Percentiles rank a stretch among this genome's conserved stretches.
Conservation (phyloP, 1,140 invertebrate genomes). For the Drosophila tristis region DNA sequence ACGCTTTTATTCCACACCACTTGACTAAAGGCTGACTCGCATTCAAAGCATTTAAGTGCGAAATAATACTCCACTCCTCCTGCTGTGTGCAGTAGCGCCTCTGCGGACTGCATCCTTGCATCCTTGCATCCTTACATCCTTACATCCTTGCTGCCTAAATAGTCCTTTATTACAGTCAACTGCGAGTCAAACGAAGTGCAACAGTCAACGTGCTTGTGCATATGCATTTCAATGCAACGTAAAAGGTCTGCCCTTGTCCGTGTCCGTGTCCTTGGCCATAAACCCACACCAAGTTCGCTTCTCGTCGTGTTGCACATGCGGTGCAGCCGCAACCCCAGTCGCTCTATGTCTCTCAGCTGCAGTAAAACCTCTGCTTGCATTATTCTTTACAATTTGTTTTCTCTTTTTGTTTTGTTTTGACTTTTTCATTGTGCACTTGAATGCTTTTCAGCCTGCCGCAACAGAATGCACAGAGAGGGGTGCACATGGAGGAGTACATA, state of each 20-base stretch:
- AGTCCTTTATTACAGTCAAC: constrained; percentile 83
- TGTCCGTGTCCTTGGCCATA: background rate
- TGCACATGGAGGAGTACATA: constrained; percentile 30
- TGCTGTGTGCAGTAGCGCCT: constrained; percentile 18
- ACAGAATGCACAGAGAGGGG: constrained; percentile 19
- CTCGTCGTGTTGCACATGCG: constrained; percentile 65
- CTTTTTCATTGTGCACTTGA: constrained; percentile 55
- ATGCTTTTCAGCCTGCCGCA: constrained; percentile 32
- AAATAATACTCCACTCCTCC: constrained; percentile 54
- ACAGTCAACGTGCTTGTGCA: constrained; percentile 70
- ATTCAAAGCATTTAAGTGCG: constrained; percentile 68
- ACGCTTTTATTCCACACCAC: constrained; percentile 37
- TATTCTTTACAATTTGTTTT: constrained; percentile 68
- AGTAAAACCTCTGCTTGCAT: constrained; percentile 44
- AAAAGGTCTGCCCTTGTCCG: constrained; percentile 8
- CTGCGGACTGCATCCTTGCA: constrained; percentile 36
- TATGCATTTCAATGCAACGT: constrained; percentile 58
- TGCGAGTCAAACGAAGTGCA: constrained; percentile 78
- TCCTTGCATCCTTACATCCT: constrained; percentile 38
- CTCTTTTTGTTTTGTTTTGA: constrained; percentile 40
- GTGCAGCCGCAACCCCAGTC: constrained; percentile 34
- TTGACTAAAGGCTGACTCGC: constrained; percentile 61
- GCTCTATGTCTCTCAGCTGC: no score
- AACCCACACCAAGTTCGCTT: background rate
- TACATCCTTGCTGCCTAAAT: constrained; percentile 56